Evolutionary conservation across 2,888 invertebrate genomes (phyloP).

Genomic region (Monoplex corrugatus): DNA sequence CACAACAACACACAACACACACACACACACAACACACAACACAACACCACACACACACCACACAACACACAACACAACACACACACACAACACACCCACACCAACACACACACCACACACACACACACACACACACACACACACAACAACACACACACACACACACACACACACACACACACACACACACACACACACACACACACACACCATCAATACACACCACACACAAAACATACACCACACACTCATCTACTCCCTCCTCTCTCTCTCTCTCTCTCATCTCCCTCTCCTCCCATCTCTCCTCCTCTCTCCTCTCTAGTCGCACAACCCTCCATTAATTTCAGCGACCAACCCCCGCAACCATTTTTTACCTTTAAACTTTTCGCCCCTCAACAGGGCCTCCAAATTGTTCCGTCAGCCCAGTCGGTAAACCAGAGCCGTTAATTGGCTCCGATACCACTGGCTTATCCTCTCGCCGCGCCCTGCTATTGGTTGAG

Average conservation of each 20-base stretch:
- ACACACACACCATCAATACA: too few species aligned
- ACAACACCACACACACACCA: neutral
- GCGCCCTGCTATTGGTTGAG: neutral
- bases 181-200: too few species aligned
- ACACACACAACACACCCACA: too few species aligned
- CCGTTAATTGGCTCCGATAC: conserved; percentile 26
- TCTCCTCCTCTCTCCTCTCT: too few species aligned
- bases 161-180: neutral
- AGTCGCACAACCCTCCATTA: too few species aligned
- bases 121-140: neutral
- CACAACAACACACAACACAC: neutral
- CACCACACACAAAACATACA: too few species aligned
- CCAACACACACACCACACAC: neutral
- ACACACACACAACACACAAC: too few species aligned
- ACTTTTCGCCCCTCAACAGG: neutral
- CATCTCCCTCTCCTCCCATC: too few species aligned
- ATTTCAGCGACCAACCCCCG: too few species aligned
- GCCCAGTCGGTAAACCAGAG: conserved; percentile 10
- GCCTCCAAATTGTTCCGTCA: conserved; percentile 23
- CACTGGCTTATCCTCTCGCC: neutral
- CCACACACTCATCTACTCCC: too few species aligned
- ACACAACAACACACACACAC: neutral
- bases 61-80: neutral
- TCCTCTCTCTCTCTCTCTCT: too few species aligned
- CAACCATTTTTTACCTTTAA: too few species aligned